These are phyloP conservation scores for Perdix hodgsoniae DNA, from an alignment of 2,797 vertebrate species.

Conservation along the genomic window DNA sequence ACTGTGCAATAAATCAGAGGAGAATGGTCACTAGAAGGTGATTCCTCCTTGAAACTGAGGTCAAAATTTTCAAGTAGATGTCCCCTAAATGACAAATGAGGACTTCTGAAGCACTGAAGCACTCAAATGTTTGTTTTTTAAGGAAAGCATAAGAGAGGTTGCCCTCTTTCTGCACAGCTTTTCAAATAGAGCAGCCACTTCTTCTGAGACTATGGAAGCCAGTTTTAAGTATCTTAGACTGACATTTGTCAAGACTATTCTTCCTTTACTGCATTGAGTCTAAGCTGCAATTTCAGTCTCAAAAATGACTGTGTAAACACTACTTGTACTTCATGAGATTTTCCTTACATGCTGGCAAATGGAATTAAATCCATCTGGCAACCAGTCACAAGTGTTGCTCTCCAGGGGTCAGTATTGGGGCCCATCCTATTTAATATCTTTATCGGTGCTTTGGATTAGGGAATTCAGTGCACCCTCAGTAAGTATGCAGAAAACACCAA, in stretches of 20 bases:
- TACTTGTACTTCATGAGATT: background rate
- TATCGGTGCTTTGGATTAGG: no score
- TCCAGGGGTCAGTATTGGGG: no score
- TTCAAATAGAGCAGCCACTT: background rate
- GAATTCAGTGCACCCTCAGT: no score
- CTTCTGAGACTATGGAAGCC: background rate
- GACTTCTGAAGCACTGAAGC: background rate
- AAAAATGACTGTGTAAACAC: background rate
- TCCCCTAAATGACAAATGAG: background rate
- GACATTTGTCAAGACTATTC: background rate
- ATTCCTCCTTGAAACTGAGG: background rate
- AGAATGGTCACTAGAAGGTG: background rate
- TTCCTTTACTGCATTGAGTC: fast-evolving
- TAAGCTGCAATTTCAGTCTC: background rate
- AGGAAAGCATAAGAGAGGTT: fast-evolving
- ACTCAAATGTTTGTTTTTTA: background rate
- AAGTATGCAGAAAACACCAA: no score
- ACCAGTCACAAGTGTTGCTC: no score
- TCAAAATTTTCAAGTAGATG: background rate
- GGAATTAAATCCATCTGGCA: no score
- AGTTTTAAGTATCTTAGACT: background rate
- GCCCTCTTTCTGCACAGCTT: background rate
- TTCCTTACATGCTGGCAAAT: background rate
- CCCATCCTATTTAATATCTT: no score
- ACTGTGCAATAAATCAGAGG: background rate